Evolutionary conservation across 2,113 vertebrate genomes (phyloP), one percentile per base, ranked within the genome.

Genomic region (Mohoua ochrocephala): DNA sequence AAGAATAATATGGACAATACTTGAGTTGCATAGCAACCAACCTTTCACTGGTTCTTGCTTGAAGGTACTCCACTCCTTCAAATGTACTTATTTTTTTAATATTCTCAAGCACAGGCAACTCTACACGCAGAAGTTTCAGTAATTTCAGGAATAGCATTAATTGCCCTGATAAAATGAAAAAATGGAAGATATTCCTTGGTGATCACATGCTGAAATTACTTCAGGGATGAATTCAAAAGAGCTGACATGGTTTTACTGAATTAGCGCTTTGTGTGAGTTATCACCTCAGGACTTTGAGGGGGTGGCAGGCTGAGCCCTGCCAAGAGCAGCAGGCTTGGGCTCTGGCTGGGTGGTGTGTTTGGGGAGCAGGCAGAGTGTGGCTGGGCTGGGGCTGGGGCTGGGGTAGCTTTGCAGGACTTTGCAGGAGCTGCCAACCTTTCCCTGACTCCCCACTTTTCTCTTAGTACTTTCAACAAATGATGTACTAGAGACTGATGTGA

Each of bases 1-100:
- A 84, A 96, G 92, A 93, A 78, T 95, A 95, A 96, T 93, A 80
- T 60, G 79, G 65, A 92, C 93, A 95, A 82, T 92, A 42, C 74
- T 97, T 47, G 80, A 96, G 98, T 98, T 98, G 97, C 98, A 94
- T 97, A 98, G 97, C 98, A 98, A 98, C 98, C 65, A 96, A 90
- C 71, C 93, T 97, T 96, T 95, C 95, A 91, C 85, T 95, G 94
- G 52, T 89, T 97, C 82, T 96, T 96, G 95, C 96, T 94, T 96
- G 96, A 96, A 97, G 96, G 71, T 84, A 95, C 83, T 94, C 81
- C 65, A 81, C 87, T 95, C 78, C 69, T 97, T 94, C 83, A 89
- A 88, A 79, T 78, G 33, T 85, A 91, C 42, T 97, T 86, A 60
- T 82, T 95, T 77, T 77, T 96, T 95, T 94, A 91, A 68, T 95